Evolutionary conservation across 2,888 invertebrate genomes (phyloP), one percentile per base, ranked within the genome.

Genomic region (Cheiracanthium punctorium): DNA sequence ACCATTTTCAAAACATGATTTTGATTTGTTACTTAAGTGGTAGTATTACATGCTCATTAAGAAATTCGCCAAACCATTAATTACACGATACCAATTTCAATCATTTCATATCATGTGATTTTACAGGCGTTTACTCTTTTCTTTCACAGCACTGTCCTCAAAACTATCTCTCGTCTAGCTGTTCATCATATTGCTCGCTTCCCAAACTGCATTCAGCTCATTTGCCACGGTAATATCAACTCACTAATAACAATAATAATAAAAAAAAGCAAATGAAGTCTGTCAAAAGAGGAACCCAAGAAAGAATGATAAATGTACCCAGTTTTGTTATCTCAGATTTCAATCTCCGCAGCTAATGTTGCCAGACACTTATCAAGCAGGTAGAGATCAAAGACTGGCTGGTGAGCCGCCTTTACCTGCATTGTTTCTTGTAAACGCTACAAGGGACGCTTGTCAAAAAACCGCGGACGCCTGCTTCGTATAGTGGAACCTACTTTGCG

Each of bases 221-320:
- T 48, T 48, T 37, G 37, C 58, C 24, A 24, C 24, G 24, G 58
- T 58, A 58, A 24, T 24, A 58, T 58, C 58, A 24, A 4, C 20
- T 5, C 1, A 24, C 20, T 32, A 82, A 80, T 74, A 75, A 70
- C 75, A 74, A 52, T 69, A 58, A 75, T 32, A 82, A 80, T 74
- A 75, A 70, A 82, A 74, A 52, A 70, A 58, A 75, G 76, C 75
- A 76, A 75, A 82, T 69, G 75, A n/a, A 30, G 8, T 64, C 75
- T 82, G 82, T 82, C 82, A 71, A 24, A n/a, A 28, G 29, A 29
- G 58, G 32, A 72, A 80, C 64, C 65, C 43, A 32, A 65, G 72
- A 43, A 82, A 64, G 75, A 71, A 82, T 82, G 82, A 82, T 82
- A 76, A 76, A 82, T 82, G 82, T 41, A 24, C 64, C 41, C 20